Evolutionary conservation across 2,888 invertebrate genomes (phyloP).

Genomic region (Chrysolina americana): DNA sequence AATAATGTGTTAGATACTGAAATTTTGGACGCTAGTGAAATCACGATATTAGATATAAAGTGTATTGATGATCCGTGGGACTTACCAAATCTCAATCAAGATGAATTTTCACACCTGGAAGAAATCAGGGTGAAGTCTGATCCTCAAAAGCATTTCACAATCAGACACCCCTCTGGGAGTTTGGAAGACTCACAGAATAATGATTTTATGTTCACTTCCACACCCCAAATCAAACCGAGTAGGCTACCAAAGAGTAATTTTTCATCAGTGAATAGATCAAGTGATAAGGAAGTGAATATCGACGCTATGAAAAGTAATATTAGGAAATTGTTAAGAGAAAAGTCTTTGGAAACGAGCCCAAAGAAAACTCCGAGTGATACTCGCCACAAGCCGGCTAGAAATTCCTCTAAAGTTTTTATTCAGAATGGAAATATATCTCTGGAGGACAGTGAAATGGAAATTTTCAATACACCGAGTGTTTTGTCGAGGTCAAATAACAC

Average conservation of each 20-base stretch:
- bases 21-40: slow-evolving; percentile 52
- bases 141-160: slow-evolving; percentile 32
- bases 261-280: slow-evolving; percentile 28
- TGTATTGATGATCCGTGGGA: slow-evolving; percentile 50
- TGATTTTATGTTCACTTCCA: slow-evolving; percentile 42
- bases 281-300: slow-evolving; percentile 43
- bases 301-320: slow-evolving; percentile 41
- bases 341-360: slow-evolving; percentile 33
- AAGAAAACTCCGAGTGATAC: slow-evolving; percentile 20
- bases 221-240: slow-evolving; percentile 34
- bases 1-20: slow-evolving; percentile 48
- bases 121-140: slow-evolving; percentile 44
- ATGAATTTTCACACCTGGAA: slow-evolving; percentile 32
- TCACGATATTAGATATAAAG: slow-evolving; percentile 47
- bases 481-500: neutral
- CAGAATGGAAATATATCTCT: slow-evolving; percentile 38
- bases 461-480: slow-evolving; percentile 31
- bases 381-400: slow-evolving; percentile 17
- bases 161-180: slow-evolving; percentile 28
- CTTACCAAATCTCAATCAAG: slow-evolving; percentile 38
- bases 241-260: slow-evolving; percentile 25
- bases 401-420: slow-evolving; percentile 29
- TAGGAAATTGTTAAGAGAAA: slow-evolving; percentile 39
- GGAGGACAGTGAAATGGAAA: slow-evolving; percentile 42
- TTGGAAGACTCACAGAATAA: slow-evolving; percentile 26